phyloP scores from a whole-genome alignment of 2,113 vertebrate species.

The Zingel zingel region DNA sequence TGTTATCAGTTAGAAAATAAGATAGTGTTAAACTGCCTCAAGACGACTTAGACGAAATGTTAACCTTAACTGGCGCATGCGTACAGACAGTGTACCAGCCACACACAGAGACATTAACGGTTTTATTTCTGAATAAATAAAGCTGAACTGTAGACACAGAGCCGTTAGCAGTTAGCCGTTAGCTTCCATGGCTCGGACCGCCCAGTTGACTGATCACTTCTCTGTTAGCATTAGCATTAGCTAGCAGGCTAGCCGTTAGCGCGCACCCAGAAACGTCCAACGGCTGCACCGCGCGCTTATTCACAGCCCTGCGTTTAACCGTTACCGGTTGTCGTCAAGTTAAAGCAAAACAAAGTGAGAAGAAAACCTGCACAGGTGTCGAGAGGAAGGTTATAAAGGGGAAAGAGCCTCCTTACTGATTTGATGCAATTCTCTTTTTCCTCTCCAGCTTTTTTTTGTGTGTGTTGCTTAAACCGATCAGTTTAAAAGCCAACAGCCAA shows the following conservation, averaged over 20 bases:
- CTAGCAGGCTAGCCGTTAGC: constrained; percentile 61
- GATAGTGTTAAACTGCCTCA: no score
- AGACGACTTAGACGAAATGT: no score
- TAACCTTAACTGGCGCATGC: no score
- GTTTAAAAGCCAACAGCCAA: constrained; percentile 71
- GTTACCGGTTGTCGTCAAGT: neutral
- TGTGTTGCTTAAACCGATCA: constrained; percentile 56
- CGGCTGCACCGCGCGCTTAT: constrained; percentile 11
- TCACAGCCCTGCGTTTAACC: neutral
- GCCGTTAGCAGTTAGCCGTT: constrained; percentile 58
- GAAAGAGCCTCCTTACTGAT: constrained; percentile 80
- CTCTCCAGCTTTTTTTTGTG: constrained; percentile 78
- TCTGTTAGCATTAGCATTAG: constrained; percentile 68
- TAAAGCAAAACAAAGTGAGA: no score
- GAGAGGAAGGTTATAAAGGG: neutral
- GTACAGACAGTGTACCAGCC: no score
- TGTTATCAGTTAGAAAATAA: no score
- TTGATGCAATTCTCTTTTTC: constrained; percentile 85
- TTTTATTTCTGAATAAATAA: neutral
- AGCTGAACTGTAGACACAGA: neutral
- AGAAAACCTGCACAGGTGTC: neutral
- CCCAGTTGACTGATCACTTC: constrained; percentile 73
- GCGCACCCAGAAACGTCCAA: constrained; percentile 39
- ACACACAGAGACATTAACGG: neutral
- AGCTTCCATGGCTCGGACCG: constrained; percentile 65